Evolutionary conservation across 2,888 invertebrate species (phyloP).

Genomic region (Allolobophora icterica): DNA sequence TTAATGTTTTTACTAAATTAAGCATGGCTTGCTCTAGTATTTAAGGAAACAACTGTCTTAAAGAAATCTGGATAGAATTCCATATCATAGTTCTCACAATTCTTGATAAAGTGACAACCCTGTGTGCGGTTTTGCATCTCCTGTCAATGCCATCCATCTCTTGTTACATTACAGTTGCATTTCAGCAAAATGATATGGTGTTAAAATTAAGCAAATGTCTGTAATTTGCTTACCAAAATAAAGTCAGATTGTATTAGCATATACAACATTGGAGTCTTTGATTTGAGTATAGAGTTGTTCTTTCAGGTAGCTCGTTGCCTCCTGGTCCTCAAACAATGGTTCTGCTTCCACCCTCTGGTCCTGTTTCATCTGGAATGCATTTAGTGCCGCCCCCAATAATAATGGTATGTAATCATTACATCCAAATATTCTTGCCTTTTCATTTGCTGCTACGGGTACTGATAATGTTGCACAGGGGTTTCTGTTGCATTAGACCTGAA

Average conservation of each 20-base stretch:
- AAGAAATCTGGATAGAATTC: too few species aligned
- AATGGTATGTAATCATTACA: neutral
- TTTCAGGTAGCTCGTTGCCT: constrained; percentile 6
- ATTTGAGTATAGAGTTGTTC: neutral
- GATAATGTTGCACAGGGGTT: neutral
- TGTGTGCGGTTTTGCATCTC: neutral
- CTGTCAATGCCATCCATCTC: neutral
- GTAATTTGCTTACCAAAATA: neutral
- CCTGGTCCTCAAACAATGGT: neutral
- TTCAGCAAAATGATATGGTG: neutral
- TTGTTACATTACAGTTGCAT: neutral
- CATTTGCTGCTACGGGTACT: neutral
- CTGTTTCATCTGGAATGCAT: neutral
- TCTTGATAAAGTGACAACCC: too few species aligned
- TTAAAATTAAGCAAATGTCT: neutral
- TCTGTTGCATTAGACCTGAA: neutral
- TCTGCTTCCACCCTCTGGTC: neutral
- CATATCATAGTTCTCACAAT: too few species aligned
- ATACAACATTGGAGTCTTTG: neutral
- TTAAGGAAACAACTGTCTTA: too few species aligned
- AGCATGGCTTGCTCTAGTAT: too few species aligned
- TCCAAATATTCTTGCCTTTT: neutral
- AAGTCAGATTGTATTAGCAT: neutral
- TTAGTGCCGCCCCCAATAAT: neutral
- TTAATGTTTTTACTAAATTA: too few species aligned